Base-by-base conservation (phyloP, 2,797 vertebrate species). In the Lacerta agilis region DNA sequence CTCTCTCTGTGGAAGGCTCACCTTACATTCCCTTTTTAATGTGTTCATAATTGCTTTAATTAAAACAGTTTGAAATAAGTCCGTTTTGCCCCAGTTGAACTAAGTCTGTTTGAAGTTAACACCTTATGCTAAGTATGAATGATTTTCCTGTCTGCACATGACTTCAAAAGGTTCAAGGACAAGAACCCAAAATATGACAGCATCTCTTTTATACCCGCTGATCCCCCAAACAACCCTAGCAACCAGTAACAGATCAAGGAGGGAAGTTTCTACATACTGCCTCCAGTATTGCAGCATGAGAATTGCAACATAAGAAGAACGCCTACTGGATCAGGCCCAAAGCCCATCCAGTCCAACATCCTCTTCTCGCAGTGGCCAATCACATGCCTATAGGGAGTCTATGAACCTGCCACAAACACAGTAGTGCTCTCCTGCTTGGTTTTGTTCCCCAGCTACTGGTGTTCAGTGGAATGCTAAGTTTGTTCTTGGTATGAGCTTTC, bases 91-190 rank as follows among this genome's bases (percentile, higher is more conserved):
- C 58, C 41, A 55, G 23, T 2, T 49, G 23, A 87, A 43, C 27
- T 29, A 80, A 69, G 17, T 27, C 38, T 36, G 8, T 73, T 73
- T 58, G 23, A 41, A n/a, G 85, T 64, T 49, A 18, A 43, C 27
- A 66, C 55, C 29, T 75, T 64, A 64, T 81, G 71, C 55, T 64
- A 87, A 87, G 69, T 29, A 61, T 82, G 9, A 82, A 79, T 64
- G 29, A 66, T 45, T 66, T 87, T 64, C 86, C 38, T 66, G 71
- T 55, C 41, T 77, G 72, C 72, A 49, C 58, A 82, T 43, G 67
- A 61, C 27, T 81, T 87, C 36, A 43, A 23, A 72, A 55, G 29
- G 29, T 58, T 58, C 5, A 38, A 41, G 18, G 25, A 27, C 38
- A 78, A 82, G 10, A 45, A 77, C 36, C 8, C 55, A 64, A 78